These are phyloP conservation scores for Hemiprocne comata DNA, from an alignment of 2,113 vertebrate species.

Conservation along the genomic window DNA sequence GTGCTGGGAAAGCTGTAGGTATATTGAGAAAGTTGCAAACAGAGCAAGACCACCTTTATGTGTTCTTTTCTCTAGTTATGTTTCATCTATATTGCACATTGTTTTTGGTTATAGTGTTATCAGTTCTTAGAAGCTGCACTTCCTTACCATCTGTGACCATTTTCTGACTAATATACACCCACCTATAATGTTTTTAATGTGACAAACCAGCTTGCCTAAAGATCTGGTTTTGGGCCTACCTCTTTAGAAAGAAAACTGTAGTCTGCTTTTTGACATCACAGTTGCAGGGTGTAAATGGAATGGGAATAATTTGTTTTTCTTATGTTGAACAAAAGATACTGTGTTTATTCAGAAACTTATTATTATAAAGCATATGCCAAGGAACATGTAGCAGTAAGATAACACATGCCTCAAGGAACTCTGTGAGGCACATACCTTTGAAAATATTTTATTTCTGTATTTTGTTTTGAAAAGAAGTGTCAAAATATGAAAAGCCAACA, in stretches of 20 bases:
- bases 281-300: not conserved
- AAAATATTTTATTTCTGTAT: constrained; percentile 38
- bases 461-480: not conserved
- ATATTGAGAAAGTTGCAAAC: not conserved
- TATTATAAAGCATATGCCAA: not conserved
- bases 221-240: not conserved
- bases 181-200: not conserved
- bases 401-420: constrained; percentile 20
- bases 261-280: not conserved
- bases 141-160: not conserved
- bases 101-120: not conserved
- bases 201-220: not conserved
- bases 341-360: not conserved
- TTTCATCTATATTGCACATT: not conserved
- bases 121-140: not conserved
- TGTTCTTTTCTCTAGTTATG: not conserved
- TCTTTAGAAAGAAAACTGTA: not conserved
- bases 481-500: not conserved
- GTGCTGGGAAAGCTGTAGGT: not conserved
- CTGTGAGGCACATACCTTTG: not conserved
- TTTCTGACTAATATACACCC: constrained; percentile 24
- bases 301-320: constrained; percentile 25
- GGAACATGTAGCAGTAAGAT: constrained; percentile 23
- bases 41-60: not conserved
- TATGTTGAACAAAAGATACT: constrained; percentile 11